A percentile compares a stretch with the other conserved stretches of the same genome.
phyloP scores from a whole-genome alignment of 2,797 vertebrate species.

The Lepus townsendii region DNA sequence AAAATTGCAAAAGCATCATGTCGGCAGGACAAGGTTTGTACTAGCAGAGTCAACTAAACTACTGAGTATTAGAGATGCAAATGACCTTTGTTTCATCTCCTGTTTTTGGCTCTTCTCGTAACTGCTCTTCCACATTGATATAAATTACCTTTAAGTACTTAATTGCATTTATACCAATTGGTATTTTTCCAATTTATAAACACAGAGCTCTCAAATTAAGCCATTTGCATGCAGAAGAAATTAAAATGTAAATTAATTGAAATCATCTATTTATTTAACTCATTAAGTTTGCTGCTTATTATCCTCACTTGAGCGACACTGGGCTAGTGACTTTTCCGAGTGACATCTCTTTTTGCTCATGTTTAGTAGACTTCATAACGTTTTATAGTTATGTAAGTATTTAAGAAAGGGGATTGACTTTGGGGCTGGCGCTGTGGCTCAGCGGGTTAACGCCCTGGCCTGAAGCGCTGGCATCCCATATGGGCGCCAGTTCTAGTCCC shows the following conservation, averaged over 20 bases:
- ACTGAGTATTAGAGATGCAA: conserved; percentile 12
- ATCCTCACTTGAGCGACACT: background rate
- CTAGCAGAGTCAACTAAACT: background rate
- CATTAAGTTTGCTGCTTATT: conserved; percentile 17
- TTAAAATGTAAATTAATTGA: conserved; percentile 26
- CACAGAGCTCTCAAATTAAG: background rate
- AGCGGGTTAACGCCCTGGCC: too few species aligned
- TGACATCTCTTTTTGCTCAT: background rate
- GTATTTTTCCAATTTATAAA: conserved; percentile 47
- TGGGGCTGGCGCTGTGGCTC: too few species aligned
- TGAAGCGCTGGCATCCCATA: too few species aligned
- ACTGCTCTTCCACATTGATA: background rate
- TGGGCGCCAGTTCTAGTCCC: too few species aligned
- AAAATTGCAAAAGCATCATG: background rate
- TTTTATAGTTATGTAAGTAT: background rate
- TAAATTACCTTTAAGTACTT: conserved; percentile 40
- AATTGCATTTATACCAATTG: background rate
- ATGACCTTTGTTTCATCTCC: background rate
- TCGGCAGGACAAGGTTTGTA: background rate
- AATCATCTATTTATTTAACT: background rate
- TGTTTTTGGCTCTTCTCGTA: background rate
- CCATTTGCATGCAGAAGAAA: background rate
- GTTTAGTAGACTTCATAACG: background rate
- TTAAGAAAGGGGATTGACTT: background rate
- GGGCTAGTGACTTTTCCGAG: background rate